Percentiles rank a stretch among this genome's conserved stretches.
Evolutionary conservation across 1,140 invertebrate species (phyloP).

Genomic region (Holcopasites calliopsidis): DNA sequence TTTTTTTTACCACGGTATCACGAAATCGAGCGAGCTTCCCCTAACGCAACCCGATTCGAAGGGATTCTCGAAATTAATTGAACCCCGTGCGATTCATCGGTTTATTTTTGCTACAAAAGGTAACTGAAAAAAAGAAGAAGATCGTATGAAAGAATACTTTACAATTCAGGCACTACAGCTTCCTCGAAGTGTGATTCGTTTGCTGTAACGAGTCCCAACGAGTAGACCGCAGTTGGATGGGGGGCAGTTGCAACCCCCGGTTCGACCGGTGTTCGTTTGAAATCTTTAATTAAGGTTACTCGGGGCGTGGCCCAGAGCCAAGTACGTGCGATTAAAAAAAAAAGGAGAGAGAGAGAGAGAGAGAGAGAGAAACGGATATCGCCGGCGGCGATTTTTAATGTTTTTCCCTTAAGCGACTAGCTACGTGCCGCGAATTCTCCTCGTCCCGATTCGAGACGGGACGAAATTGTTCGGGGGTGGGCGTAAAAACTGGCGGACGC

Average conservation of each 20-base stretch:
- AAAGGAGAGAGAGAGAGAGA: no score
- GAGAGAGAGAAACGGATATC: slow-evolving; percentile 18
- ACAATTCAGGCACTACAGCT: no score
- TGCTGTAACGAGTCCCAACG: not conserved
- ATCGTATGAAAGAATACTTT: no score
- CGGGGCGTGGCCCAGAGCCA: not conserved
- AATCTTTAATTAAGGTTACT: slow-evolving; percentile 36
- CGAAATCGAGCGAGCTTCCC: slow-evolving; percentile 7
- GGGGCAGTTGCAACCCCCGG: slow-evolving; percentile 1
- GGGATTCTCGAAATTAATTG: not conserved
- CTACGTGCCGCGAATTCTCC: slow-evolving; percentile 37
- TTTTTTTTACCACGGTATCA: not conserved
- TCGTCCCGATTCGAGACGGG: not conserved
- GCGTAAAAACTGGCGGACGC: slow-evolving; percentile 40
- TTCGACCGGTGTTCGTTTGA: slow-evolving; percentile 12
- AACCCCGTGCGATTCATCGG: not conserved
- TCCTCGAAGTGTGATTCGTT: not conserved
- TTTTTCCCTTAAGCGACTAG: slow-evolving; percentile 36
- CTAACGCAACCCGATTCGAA: not conserved
- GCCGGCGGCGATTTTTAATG: slow-evolving; percentile 41
- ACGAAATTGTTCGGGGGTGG: slow-evolving; percentile 32
- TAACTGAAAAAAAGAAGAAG: no score
- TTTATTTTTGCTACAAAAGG: no score
- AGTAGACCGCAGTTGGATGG: not conserved
- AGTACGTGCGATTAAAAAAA: slow-evolving; percentile 20